phyloP scores from a whole-genome alignment of 2,888 invertebrate genomes.

The Adelphocoris suturalis region DNA sequence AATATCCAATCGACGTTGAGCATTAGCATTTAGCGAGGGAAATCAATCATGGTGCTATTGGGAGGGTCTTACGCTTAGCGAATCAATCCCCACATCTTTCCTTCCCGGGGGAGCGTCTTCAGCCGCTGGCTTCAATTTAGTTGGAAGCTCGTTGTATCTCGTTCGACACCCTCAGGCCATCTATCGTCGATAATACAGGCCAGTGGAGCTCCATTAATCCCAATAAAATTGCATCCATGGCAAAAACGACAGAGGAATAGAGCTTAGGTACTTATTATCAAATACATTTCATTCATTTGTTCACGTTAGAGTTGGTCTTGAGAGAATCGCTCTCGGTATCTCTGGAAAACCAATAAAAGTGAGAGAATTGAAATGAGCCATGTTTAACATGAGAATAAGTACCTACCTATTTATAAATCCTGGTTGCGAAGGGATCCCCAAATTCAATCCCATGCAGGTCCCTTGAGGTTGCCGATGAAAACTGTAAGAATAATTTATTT shows the following conservation, averaged over 20 bases:
- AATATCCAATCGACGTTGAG: background rate
- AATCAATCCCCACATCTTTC: background rate
- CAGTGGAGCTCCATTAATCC: background rate
- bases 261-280: too few relatives aligned
- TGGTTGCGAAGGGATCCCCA: too few relatives aligned
- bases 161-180: background rate
- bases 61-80: background rate
- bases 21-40: background rate
- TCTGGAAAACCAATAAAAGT: too few relatives aligned
- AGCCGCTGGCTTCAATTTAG: background rate
- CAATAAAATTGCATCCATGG: background rate
- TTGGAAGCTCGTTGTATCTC: background rate
- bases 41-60: background rate
- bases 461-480: too few relatives aligned
- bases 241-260: background rate
- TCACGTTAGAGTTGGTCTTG: too few relatives aligned
- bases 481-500: too few relatives aligned
- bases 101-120: background rate
- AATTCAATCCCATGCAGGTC: too few relatives aligned
- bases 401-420: too few relatives aligned
- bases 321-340: too few relatives aligned
- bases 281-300: too few relatives aligned
- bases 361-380: too few relatives aligned
- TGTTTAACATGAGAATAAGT: too few relatives aligned
- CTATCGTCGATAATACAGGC: background rate